Evolutionary conservation across 2,113 vertebrate genomes (phyloP), one percentile per base, ranked within the genome.

Genomic region (Thunnus maccoyii): DNA sequence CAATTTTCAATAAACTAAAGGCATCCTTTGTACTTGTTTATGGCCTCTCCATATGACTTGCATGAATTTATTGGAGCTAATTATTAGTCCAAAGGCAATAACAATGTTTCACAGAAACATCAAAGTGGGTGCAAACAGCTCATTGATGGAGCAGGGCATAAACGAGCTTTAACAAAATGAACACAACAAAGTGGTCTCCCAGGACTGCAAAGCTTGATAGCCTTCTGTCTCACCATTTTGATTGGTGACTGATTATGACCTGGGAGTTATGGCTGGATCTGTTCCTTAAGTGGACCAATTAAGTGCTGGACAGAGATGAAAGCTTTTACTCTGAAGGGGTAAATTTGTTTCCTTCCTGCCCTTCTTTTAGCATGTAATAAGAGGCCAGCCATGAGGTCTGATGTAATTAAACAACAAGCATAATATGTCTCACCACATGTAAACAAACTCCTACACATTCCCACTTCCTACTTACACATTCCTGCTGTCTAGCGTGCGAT

Each of bases 401-500:
- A 79, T 71, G 68, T 17, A 72, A 85, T 58, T 56, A 72, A 64
- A 84, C 64, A 58, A 44, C n/a, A 52, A 18, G 9, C n/a, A 4
- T 32, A 5, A 56, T 46, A 56, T 16, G 46, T 22, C 15, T 22
- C 18, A 1, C 25, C 30, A 14, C 56, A 51, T 63, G 48, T 7
- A 54, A 76, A 61, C 47, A 76, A 15, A 70, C 51, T 22, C 61
- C 48, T 25, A 72, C 63, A 57, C 15, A 15, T 36, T 27, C 63
- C 46, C 7, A n/a, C 47, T 1, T 8, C 16, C 56, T 55, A 82
- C 95, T 94, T 70, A 96, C 95, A 96, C 66, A 65, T 95, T 95
- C 86, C 94, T 91, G 93, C 94, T 95, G 94, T 96, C 94, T 41
- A 96, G 89, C 0, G 95, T 95, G 78, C 95, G 93, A 51, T 95